Evolutionary conservation across 2,113 vertebrate genomes (phyloP).

Genomic region (human): DNA sequence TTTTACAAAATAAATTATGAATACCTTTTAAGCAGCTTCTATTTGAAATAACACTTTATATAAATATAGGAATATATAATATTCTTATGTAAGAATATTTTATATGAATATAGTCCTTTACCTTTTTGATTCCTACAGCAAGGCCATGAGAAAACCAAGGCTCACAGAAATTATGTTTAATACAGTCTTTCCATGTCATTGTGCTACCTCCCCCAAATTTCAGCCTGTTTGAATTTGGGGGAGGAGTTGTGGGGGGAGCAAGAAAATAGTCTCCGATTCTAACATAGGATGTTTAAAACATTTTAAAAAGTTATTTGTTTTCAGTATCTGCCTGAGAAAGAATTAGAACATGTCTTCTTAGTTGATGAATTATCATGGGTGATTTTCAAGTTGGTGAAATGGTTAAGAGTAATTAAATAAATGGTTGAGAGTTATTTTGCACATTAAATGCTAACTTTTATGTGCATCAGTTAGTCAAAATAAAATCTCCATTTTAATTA

Average conservation of each 20-base stretch:
- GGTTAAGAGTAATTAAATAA: neutral
- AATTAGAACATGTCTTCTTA: neutral
- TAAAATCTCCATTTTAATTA: neutral
- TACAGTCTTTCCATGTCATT: neutral
- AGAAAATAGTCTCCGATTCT: neutral
- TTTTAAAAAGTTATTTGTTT: slow-evolving; percentile 9
- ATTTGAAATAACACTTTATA: neutral
- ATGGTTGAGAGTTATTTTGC: slow-evolving; percentile 12
- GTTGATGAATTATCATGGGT: neutral
- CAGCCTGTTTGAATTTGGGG: neutral
- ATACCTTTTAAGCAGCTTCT: neutral
- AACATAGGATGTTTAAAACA: neutral
- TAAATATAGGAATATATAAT: neutral
- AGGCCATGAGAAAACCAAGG: neutral
- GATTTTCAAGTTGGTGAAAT: neutral
- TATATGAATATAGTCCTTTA: neutral
- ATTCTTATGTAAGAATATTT: neutral
- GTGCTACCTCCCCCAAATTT: neutral
- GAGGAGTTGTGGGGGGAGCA: neutral
- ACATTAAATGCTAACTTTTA: neutral
- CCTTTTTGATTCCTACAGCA: neutral
- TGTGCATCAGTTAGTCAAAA: neutral
- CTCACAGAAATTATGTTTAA: neutral
- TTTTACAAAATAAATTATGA: slow-evolving; percentile 32
- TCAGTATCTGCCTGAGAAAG: neutral